Evolutionary conservation across 1,140 invertebrate genomes (phyloP), one percentile per base, ranked within the genome.

Genomic region (Polypedilum pembai): DNA sequence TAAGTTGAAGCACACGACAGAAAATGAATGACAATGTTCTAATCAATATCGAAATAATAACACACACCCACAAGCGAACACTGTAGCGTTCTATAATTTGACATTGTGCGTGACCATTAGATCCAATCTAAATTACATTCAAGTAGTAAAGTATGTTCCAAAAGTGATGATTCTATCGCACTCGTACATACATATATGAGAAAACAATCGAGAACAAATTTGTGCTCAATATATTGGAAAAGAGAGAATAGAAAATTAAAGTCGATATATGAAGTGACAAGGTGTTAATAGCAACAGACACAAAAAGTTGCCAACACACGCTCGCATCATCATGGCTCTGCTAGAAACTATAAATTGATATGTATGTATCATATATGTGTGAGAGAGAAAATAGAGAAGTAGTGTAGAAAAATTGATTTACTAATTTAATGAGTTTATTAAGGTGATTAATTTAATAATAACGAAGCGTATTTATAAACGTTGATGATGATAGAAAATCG

Each of bases 31-130:
- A 17, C n/a, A 15, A 56, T 15, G 45, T 17, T 56, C 45, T 15
- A 56, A 56, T 56, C 45, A 56, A 56, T 56, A 56, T 56, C n/a
- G 5, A 33, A 33, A 33, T 33, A 33, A 33, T 33, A 33, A 33
- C 24, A 33, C 24, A 33, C 24, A 33, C 24, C 24, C 24, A 33
- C 24, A 33, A 33, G 5, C 5, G 24, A 33, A 5, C 24, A 5
- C 24, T 33, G 5, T 33, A 33, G 24, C 24, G 1, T 5, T 33
- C 24, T 33, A 33, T 33, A 33, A 15, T 56, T 15, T 18, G 65
- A 69, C 65, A 69, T 10, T n/a, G 65, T 69, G 65, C 65, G 65
- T 69, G 65, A 69, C 65, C 65, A 69, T 18, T 21, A 69, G 18
- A 18, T 69, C 17, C 15, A 56, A n/a, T 56, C 45, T 56, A 56